These are phyloP conservation scores for Oscarella lobularis DNA, from an alignment of 37 sponge, comb jelly and placozoan genomes.

Conservation along the genomic window DNA sequence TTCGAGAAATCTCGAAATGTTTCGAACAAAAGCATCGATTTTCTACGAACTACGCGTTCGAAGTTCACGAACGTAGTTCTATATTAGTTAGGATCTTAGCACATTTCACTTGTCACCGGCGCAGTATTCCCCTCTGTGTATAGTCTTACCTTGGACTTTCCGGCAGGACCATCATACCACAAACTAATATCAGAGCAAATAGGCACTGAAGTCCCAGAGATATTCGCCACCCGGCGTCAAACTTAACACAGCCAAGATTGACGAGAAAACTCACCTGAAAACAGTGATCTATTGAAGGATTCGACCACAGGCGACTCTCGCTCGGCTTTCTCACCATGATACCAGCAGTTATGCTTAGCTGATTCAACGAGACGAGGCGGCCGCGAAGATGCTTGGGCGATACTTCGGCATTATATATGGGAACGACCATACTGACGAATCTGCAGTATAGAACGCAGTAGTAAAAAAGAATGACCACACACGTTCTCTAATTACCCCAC, in stretches of 20 bases:
- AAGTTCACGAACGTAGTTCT: too few relatives aligned
- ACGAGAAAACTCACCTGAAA: conserved; percentile 44
- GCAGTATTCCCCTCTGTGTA: too few relatives aligned
- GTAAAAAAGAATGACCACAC: neutral
- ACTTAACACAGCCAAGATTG: conserved; percentile 3
- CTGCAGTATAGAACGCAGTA: conserved; percentile 5
- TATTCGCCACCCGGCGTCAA: conserved; percentile 36
- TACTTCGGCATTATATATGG: conserved; percentile 64
- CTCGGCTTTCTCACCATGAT: conserved; percentile 35
- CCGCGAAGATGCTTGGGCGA: conserved; percentile 34
- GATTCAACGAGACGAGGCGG: conserved; percentile 46
- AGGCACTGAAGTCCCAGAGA: conserved; percentile 43
- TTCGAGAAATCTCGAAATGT: too few relatives aligned
- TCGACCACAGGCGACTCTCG: neutral
- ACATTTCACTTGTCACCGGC: too few relatives aligned
- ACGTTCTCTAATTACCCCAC: conserved; percentile 35
- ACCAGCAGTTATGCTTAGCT: conserved; percentile 56
- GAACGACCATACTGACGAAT: conserved; percentile 58
- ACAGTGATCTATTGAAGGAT: neutral
- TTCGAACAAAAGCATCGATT: too few relatives aligned
- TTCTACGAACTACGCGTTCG: too few relatives aligned
- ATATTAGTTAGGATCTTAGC: too few relatives aligned
- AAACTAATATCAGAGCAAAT: conserved; percentile 23
- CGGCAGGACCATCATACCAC: conserved; percentile 50
- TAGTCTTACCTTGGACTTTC: conserved; percentile 26